Evolutionary conservation across 2,888 invertebrate genomes (phyloP).

Genomic region (Nebria salina): DNA sequence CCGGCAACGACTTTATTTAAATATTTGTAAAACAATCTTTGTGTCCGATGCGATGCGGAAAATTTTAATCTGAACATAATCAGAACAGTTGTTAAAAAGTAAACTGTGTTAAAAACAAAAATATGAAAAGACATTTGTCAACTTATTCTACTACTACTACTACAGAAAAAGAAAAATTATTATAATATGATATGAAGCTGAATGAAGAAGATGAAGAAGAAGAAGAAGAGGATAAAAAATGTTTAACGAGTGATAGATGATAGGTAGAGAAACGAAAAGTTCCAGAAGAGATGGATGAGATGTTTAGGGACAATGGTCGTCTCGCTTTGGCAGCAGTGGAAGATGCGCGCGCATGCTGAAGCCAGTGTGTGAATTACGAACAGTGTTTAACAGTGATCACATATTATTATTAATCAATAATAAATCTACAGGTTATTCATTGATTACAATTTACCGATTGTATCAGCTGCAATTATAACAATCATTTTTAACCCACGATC

Average conservation of each 20-base stretch:
- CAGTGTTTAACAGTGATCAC: slow-evolving; percentile 46
- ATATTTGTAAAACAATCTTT: slow-evolving; percentile 31
- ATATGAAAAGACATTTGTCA: slow-evolving; percentile 42
- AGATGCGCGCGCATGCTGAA: slow-evolving; percentile 12
- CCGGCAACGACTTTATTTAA: slow-evolving; percentile 45
- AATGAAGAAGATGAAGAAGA: too few relatives aligned
- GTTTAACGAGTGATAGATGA: slow-evolving; percentile 3
- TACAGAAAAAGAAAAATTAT: slow-evolving; percentile 29
- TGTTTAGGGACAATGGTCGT: slow-evolving; percentile 12
- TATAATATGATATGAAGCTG: neutral
- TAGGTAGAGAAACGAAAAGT: slow-evolving; percentile 2
- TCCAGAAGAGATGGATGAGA: neutral
- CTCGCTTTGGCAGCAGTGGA: slow-evolving; percentile 3
- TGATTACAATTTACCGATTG: slow-evolving; percentile 26
- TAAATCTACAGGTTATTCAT: slow-evolving; percentile 57
- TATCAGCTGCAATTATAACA: slow-evolving; percentile 47
- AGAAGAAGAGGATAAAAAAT: slow-evolving; percentile 2
- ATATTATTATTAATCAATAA: slow-evolving; percentile 57
- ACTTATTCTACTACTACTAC: slow-evolving; percentile 40
- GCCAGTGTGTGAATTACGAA: slow-evolving; percentile 42
- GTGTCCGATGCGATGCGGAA: slow-evolving; percentile 41
- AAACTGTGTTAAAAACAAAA: slow-evolving; percentile 38
- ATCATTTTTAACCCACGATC: slow-evolving; percentile 46
- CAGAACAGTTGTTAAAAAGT: slow-evolving; percentile 46
- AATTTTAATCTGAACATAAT: slow-evolving; percentile 43